These are phyloP conservation scores for Tipula unca DNA, from an alignment of 2,888 invertebrate species.

Conservation along the genomic window DNA sequence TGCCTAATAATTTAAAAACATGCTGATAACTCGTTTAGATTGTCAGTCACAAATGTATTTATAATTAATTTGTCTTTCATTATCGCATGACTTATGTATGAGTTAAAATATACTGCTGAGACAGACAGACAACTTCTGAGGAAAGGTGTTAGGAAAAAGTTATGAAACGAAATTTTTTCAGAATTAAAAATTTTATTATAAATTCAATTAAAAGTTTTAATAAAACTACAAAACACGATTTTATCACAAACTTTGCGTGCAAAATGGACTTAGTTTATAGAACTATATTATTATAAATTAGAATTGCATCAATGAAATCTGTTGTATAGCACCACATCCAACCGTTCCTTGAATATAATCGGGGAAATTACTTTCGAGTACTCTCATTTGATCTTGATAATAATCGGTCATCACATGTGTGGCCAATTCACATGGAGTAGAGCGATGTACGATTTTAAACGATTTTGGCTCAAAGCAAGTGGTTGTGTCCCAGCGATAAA, in stretches of 20 bases:
- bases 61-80: too few relatives aligned
- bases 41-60: too few relatives aligned
- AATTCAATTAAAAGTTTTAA: too few relatives aligned
- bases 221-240: too few relatives aligned
- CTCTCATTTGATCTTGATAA: slow-evolving; percentile 48
- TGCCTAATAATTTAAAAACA: not conserved
- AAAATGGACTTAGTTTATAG: not conserved
- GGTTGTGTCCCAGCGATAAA: slow-evolving; percentile 52
- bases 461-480: slow-evolving; percentile 41
- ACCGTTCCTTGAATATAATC: slow-evolving; percentile 54
- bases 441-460: slow-evolving; percentile 48
- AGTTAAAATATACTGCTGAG: too few relatives aligned
- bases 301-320: slow-evolving; percentile 37
- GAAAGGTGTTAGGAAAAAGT: too few relatives aligned
- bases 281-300: not conserved
- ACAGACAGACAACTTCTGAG: too few relatives aligned
- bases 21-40: too few relatives aligned
- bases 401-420: slow-evolving; percentile 53
- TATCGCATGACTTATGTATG: too few relatives aligned
- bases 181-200: too few relatives aligned
- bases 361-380: slow-evolving; percentile 54
- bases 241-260: too few relatives aligned
- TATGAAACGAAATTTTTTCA: too few relatives aligned
- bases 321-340: slow-evolving; percentile 53
- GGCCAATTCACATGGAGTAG: slow-evolving; percentile 46